Evolutionary conservation across 2,797 vertebrate genomes (phyloP), one percentile per base, ranked within the genome.

Genomic region (Thripadectes ignobilis): DNA sequence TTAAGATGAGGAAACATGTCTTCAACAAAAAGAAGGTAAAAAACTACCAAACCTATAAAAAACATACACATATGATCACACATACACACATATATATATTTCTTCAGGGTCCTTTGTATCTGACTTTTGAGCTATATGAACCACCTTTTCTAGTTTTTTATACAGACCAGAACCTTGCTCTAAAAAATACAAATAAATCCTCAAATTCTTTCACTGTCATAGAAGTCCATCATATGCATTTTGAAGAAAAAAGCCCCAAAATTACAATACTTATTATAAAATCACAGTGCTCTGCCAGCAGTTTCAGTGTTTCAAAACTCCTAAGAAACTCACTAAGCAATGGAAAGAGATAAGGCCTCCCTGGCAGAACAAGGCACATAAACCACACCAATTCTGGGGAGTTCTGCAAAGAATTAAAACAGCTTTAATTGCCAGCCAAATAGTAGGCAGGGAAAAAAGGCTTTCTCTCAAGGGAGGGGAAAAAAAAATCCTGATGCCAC

Each of bases 21-120:
- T 51, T 51, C 46, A 69, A 62, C 49, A 52, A 66, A 69, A 69
- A 73, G 26, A 76, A 79, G 41, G 34, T 41, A 54, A 87, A 65
- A 20, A 87, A 24, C 9, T 36, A 21, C 16, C 17, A 54, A 52
- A 69, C 9, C 18, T 73, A 30, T 54, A 26, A 55, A 81, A 29
- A 23, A 20, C 2, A 4, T 4, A 66, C 51, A 51, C 3, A 27
- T 21, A 61, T 0, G 2, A 69, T 57, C 39, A 39, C 2, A 29
- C 10, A 24, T 5, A 30, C 1, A 9, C 10, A 23, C 26, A 15
- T 20, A 45, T 63, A 23, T 26, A 15, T 63, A 48, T 67, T 52
- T 58, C 45, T 67, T 72, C 0, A 0, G 7, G 5, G n/a, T 54
- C 12, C 26, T 93, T 67, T 32, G 7, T 32, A 65, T 30, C 22